A percentile compares a stretch with the other conserved stretches of the same genome.
Conservation (phyloP, 2,113 vertebrate species). For the Syngnathus typhle region DNA sequence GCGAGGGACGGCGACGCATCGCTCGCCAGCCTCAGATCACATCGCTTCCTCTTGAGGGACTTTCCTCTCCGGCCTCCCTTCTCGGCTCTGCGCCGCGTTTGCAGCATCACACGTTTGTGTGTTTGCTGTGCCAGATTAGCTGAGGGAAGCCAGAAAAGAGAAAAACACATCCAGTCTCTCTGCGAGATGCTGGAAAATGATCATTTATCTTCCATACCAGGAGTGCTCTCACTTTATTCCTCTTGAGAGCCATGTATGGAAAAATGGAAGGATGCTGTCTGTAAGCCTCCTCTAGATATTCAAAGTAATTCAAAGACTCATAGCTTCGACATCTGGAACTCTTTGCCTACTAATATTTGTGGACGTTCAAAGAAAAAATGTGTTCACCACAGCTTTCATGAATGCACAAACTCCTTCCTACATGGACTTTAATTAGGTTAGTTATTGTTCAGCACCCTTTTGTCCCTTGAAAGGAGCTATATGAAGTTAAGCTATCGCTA, state of each 20-base stretch:
- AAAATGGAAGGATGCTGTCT: background rate
- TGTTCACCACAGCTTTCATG: background rate
- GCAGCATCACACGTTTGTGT: background rate
- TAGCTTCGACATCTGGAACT: background rate
- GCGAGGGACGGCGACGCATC: slow-evolving; percentile 1
- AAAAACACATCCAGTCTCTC: background rate
- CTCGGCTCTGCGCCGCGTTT: background rate
- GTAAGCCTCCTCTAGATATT: background rate
- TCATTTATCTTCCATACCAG: background rate
- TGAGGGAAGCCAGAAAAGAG: background rate
- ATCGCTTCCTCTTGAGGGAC: background rate
- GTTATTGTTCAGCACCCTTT: background rate
- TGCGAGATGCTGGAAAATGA: background rate
- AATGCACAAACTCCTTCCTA: background rate
- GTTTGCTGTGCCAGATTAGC: background rate
- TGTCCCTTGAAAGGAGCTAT: background rate
- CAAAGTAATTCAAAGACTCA: background rate
- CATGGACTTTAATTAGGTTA: background rate
- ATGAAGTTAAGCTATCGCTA: background rate
- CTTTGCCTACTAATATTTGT: background rate
- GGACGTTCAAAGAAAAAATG: background rate
- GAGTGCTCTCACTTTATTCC: background rate
- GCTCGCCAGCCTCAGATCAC: background rate
- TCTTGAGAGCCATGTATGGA: background rate
- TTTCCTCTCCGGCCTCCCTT: background rate